Base-by-base conservation (phyloP, 2,888 invertebrate genomes). In the Horisme vitalbata region DNA sequence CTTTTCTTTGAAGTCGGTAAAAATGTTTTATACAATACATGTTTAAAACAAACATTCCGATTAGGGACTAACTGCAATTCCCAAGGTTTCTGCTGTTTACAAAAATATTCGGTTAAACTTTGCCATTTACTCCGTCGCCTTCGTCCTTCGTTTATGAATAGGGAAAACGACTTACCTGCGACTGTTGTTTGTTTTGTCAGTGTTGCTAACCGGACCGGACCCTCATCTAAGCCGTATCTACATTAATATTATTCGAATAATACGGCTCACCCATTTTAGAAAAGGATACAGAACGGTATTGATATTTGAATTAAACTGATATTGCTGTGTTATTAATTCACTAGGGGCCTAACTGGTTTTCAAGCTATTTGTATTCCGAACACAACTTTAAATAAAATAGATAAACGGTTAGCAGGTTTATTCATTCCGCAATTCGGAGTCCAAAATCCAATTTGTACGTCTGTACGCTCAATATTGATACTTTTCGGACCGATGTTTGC, bases 401-500 rank as follows among this genome's bases (percentile, higher is more conserved):
- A 8, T 7, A 8, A 21, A 21, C 21, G 2, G 2, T n/a, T 23
- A n/a, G n/a, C 26, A 32, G 20, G 41, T 33, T 28, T 11, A 18
- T 33, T 48, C 27, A 28, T 34, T 28, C 21, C 14, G 21, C 52
- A 36, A 34, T 53, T 27, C 36, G 32, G 52, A 37, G 48, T 60
- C 60, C 55, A 45, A 52, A 46, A 57, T 61, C 53, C 9, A 36
- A 45, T 41, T 38, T 37, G 26, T 46, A 34, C 33, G 48, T 41
- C 35, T 37, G 26, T 46, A 34, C 33, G 48, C 10, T 28, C 30
- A 27, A 43, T 43, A 43, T 36, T 32, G 37, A 21, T 37, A n/a
- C 5, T 36, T 12, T n/a, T n/a, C n/a, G n/a, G n/a, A 12, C 26
- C 13, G 5, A 11, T 21, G n/a, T 28, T 28, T n/a, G 12, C 9